These are phyloP conservation scores for Streblospio benedicti DNA, from an alignment of 1,140 invertebrate genomes.

Conservation along the genomic window DNA sequence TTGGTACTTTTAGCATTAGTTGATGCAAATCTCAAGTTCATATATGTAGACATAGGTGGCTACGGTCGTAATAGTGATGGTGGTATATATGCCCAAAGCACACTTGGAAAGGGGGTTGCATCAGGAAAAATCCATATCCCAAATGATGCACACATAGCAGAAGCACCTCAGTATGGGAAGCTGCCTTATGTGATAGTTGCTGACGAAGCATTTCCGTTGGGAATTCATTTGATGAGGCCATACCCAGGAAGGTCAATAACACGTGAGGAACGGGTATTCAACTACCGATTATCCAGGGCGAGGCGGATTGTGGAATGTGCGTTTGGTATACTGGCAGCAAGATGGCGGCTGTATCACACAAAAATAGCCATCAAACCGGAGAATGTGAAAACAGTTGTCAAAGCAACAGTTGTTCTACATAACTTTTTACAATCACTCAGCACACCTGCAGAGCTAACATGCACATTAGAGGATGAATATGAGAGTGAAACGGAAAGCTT, in stretches of 20 bases:
- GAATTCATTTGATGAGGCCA: no score
- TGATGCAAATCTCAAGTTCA: no score
- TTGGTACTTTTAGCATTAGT: no score
- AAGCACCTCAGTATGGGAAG: no score
- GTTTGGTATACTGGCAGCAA: conserved; percentile 8
- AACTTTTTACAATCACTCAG: background rate
- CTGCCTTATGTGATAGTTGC: no score
- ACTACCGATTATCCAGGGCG: conserved; percentile 43
- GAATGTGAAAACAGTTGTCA: background rate
- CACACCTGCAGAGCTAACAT: background rate
- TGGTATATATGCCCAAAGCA: no score
- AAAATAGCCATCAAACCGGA: conserved; percentile 14
- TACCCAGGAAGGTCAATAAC: conserved; percentile 28
- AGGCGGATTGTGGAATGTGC: conserved; percentile 11
- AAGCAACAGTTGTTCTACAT: conserved; percentile 1
- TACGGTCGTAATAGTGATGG: no score
- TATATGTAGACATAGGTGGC: no score
- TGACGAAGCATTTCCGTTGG: no score
- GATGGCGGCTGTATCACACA: conserved; percentile 32
- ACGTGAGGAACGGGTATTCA: conserved; percentile 42
- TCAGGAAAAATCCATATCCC: no score
- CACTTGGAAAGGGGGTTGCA: no score
- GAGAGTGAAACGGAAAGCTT: background rate
- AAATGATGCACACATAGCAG: no score
- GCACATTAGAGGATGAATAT: background rate